Conservation (phyloP, 1,140 invertebrate genomes). For the Drosophila willistoni region DNA sequence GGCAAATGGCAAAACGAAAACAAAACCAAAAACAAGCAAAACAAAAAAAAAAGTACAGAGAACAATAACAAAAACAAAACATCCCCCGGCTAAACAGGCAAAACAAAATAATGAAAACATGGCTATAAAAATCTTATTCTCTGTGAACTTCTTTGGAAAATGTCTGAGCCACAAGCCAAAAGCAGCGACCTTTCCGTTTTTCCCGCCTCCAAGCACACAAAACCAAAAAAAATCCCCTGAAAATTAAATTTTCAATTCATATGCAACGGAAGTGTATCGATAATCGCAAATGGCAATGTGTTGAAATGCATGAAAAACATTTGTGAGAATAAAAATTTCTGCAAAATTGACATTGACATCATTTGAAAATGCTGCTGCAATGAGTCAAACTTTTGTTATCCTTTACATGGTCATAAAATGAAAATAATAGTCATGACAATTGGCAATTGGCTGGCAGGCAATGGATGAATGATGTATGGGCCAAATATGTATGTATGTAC, state of each 20-base stretch:
- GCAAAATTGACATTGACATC: too few species aligned
- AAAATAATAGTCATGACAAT: background rate
- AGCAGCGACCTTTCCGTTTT: conserved; percentile 36
- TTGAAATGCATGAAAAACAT: background rate
- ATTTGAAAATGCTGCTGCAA: too few species aligned
- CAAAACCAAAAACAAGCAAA: conserved; percentile 43
- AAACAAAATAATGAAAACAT: conserved; percentile 43
- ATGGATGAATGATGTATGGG: background rate
- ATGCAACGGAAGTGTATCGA: conserved; percentile 5
- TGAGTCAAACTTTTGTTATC: too few species aligned
- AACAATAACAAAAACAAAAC: background rate
- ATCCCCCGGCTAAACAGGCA: conserved; percentile 33
- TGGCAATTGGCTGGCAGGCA: background rate
- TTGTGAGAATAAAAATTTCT: too few species aligned
- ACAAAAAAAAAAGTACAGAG: background rate
- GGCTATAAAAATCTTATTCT: conserved; percentile 47
- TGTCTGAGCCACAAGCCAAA: conserved; percentile 32
- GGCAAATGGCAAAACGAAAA: conserved; percentile 51
- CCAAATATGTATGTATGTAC: conserved; percentile 8
- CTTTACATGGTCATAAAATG: background rate
- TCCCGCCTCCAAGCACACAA: background rate
- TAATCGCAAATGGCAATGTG: background rate
- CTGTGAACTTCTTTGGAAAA: conserved; percentile 53
- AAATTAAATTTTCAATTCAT: background rate
- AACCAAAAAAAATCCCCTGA: conserved; percentile 37